Percentiles rank a stretch among this genome's conserved stretches.
Conservation (phyloP, 1,140 invertebrate species). For the Protaetia brevitarsis region DNA sequence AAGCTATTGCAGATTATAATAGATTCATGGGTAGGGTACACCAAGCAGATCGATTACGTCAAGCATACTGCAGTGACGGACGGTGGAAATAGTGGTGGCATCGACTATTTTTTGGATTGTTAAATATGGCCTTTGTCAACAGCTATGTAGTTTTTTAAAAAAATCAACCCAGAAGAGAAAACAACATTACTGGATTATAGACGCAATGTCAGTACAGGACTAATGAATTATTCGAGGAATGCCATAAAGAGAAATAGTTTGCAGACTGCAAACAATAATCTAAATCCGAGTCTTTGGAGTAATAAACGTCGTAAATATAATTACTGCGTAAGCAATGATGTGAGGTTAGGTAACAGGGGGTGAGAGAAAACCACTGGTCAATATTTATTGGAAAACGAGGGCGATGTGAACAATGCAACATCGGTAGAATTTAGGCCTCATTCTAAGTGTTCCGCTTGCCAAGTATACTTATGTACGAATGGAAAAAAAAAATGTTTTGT, state of each 20-base stretch:
- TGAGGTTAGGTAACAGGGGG: slow-evolving; percentile 13
- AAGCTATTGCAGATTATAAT: slow-evolving; percentile 1
- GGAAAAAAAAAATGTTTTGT: background rate
- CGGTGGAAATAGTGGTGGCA: slow-evolving; percentile 7
- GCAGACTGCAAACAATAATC: background rate
- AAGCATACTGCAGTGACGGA: slow-evolving; percentile 9
- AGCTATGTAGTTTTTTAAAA: slow-evolving; percentile 14
- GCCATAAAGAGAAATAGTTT: background rate
- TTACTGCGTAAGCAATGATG: slow-evolving; percentile 21
- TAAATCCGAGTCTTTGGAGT: background rate
- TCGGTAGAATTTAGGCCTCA: no score
- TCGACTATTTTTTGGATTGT: slow-evolving; percentile 18
- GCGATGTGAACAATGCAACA: slow-evolving; percentile 19
- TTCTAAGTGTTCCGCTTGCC: no score
- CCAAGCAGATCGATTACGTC: background rate
- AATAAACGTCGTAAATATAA: slow-evolving; percentile 19
- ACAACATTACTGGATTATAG: slow-evolving; percentile 12
- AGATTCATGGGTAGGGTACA: background rate
- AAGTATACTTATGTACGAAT: no score
- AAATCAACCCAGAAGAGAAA: background rate
- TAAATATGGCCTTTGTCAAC: slow-evolving; percentile 19
- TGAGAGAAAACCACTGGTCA: slow-evolving; percentile 14
- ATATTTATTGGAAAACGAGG: background rate
- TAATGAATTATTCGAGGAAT: no score
- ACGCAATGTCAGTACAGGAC: no score